Conservation (phyloP, 2,113 vertebrate species). For the Callaeas wilsoni region DNA sequence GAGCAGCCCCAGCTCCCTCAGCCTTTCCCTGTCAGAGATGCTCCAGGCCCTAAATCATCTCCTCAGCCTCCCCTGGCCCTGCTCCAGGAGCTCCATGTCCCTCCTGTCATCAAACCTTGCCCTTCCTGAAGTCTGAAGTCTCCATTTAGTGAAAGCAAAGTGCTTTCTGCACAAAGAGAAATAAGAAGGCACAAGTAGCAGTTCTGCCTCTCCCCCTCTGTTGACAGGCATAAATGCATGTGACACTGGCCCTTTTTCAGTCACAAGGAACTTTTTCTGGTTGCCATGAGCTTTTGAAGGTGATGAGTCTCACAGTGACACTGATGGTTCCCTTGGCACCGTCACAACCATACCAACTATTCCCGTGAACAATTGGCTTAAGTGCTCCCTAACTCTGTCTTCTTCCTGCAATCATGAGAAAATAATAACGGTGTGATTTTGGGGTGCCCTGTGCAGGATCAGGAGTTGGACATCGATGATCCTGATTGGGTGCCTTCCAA, state of each 20-base stretch:
- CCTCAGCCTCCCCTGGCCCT: accelerated
- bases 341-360: neutral
- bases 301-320: neutral
- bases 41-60: neutral
- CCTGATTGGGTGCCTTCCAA: neutral
- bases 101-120: neutral
- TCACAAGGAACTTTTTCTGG: neutral
- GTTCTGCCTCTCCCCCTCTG: neutral
- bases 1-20: neutral
- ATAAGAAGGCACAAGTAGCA: neutral
- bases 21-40: neutral
- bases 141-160: neutral
- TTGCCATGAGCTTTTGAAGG: neutral
- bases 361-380: neutral
- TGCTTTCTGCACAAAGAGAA: neutral
- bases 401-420: neutral
- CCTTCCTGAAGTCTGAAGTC: neutral
- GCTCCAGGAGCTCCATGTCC: neutral
- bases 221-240: neutral
- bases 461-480: neutral
- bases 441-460: neutral
- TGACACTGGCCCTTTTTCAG: neutral
- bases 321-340: neutral
- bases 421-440: neutral
- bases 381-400: neutral